Percentiles rank a stretch among this genome's conserved stretches.
phyloP scores from a whole-genome alignment of 2,797 vertebrate species.

The Epinephelus coioides region DNA sequence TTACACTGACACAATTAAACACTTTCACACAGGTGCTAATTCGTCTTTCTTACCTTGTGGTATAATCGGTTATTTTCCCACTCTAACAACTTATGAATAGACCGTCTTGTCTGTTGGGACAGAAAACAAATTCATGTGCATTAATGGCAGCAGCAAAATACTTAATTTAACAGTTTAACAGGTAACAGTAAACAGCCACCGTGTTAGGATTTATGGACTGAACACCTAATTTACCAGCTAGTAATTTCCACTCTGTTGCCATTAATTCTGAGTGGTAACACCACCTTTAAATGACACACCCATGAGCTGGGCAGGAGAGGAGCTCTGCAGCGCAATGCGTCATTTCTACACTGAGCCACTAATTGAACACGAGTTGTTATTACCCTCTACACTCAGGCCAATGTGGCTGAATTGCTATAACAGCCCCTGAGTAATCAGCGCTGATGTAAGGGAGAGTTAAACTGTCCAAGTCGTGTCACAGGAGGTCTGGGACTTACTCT shows the following conservation, averaged over 20 bases:
- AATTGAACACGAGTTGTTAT: conserved; percentile 75
- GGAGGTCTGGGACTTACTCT: conserved; percentile 88
- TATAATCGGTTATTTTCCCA: conserved; percentile 99
- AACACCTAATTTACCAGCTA: conserved; percentile 80
- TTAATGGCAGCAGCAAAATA: conserved; percentile 37
- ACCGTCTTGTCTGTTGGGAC: conserved; percentile 92
- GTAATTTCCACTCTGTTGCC: conserved; percentile 84
- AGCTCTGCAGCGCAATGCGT: conserved; percentile 52
- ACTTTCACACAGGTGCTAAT: conserved; percentile 56
- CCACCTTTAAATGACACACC: conserved; percentile 74
- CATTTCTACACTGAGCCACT: conserved; percentile 75
- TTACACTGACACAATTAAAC: conserved; percentile 55
- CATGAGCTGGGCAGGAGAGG: conserved; percentile 55
- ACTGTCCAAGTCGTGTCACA: conserved; percentile 49
- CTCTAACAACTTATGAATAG: conserved; percentile 98
- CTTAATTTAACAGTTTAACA: conserved; percentile 67
- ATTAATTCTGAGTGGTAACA: conserved; percentile 74
- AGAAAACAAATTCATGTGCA: conserved; percentile 23
- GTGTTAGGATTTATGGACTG: conserved; percentile 83
- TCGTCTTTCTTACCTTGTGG: conserved; percentile 93
- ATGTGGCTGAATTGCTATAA: conserved; percentile 68
- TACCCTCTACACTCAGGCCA: conserved; percentile 56
- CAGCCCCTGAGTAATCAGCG: conserved; percentile 72
- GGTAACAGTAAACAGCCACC: conserved; percentile 72
- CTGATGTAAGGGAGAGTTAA: conserved; percentile 73